phyloP scores from a whole-genome alignment of 1,140 invertebrate genomes.

The Rhopalosiphum padi region DNA sequence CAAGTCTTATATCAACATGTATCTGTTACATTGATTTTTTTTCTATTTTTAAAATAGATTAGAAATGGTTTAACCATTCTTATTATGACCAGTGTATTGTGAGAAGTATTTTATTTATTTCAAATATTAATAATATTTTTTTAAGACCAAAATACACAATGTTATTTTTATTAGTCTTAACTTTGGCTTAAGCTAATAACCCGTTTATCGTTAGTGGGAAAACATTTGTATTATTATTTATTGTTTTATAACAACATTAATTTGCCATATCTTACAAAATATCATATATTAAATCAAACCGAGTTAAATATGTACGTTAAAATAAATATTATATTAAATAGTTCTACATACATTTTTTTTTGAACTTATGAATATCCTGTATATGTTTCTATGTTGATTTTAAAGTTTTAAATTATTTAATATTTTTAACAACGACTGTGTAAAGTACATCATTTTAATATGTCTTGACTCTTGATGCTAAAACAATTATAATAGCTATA shows the following conservation, averaged over 20 bases:
- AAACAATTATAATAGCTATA: neutral
- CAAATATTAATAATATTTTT: neutral
- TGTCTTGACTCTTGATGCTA: neutral
- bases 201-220: neutral
- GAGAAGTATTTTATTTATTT: neutral
- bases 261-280: neutral
- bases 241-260: neutral
- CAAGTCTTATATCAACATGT: neutral
- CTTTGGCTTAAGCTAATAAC: neutral
- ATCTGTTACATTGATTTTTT: neutral
- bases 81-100: neutral
- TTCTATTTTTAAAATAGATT: too few relatives aligned
- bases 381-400: too few relatives aligned
- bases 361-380: neutral
- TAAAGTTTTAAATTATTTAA: neutral
- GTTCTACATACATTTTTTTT: neutral
- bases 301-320: neutral
- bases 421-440: neutral
- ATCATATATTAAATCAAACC: neutral
- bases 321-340: neutral
- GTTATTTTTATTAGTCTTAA: neutral
- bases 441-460: neutral
- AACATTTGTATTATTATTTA: neutral
- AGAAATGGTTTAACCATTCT: too few relatives aligned
- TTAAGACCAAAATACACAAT: neutral